Conservation (phyloP, 2,888 invertebrate genomes). For the Cantharis rustica region DNA sequence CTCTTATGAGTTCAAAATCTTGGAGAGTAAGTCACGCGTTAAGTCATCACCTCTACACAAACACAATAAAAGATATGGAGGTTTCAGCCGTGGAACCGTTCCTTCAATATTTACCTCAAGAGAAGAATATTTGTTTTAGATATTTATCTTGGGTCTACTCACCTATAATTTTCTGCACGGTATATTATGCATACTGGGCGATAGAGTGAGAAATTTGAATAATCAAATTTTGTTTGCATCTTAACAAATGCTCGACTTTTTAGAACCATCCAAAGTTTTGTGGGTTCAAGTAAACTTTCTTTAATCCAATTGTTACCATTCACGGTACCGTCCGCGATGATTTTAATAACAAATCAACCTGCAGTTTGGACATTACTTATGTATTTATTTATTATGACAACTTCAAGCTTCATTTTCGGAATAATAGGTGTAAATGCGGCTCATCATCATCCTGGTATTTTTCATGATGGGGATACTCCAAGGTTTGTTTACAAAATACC, state of each 20-base stretch:
- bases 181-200: conserved; percentile 26
- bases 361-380: conserved; percentile 51
- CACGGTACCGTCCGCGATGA: conserved; percentile 31
- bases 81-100: conserved; percentile 69
- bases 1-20: conserved; percentile 67
- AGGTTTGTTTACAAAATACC: conserved; percentile 54
- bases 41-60: conserved; percentile 79
- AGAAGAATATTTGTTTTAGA: conserved; percentile 51
- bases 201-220: conserved; percentile 22
- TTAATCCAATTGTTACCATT: conserved; percentile 35
- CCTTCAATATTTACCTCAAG: conserved; percentile 65
- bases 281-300: not conserved
- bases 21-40: conserved; percentile 77
- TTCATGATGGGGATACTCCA: conserved; percentile 76
- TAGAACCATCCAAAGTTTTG: not conserved
- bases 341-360: conserved; percentile 33
- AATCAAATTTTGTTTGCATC: not conserved
- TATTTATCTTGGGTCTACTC: conserved; percentile 31
- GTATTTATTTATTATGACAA: conserved; percentile 67
- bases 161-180: conserved; percentile 26
- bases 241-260: not conserved
- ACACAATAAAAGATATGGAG: conserved; percentile 76
- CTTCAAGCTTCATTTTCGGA: conserved; percentile 65
- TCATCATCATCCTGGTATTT: conserved; percentile 79
- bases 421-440: conserved; percentile 73